Evolutionary conservation across 2,888 invertebrate genomes (phyloP).

Genomic region (Eulithis prunata): DNA sequence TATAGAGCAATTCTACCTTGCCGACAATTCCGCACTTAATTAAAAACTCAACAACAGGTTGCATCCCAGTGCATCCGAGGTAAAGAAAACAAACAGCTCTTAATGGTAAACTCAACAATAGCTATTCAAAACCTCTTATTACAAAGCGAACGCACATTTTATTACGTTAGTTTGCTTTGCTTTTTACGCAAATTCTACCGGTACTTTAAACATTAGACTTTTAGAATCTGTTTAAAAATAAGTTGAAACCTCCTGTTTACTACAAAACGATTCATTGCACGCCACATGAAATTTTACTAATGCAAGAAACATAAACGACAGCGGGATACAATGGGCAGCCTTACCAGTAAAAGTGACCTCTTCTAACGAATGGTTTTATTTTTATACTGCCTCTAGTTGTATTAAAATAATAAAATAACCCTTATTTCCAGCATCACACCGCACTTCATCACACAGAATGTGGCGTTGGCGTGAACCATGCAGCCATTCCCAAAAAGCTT

Average conservation of each 20-base stretch:
- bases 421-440: slow-evolving; percentile 5
- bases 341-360: no score
- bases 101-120: slow-evolving; percentile 40
- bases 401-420: slow-evolving; percentile 6
- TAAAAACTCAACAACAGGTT: slow-evolving; percentile 79
- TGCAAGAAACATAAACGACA: no score
- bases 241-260: no score
- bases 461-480: slow-evolving; percentile 22
- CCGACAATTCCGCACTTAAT: slow-evolving; percentile 63
- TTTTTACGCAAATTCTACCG: slow-evolving; percentile 1
- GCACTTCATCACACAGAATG: slow-evolving; percentile 18
- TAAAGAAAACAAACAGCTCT: slow-evolving; percentile 44
- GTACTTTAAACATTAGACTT: not conserved
- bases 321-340: no score
- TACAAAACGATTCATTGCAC: no score
- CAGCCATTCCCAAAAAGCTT: slow-evolving; percentile 24
- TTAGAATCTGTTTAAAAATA: no score
- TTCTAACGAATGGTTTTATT: no score
- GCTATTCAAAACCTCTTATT: slow-evolving; percentile 35
- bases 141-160: slow-evolving; percentile 28
- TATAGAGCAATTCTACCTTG: slow-evolving; percentile 49
- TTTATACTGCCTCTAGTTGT: not conserved
- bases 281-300: no score
- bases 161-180: slow-evolving; percentile 19
- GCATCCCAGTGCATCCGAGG: slow-evolving; percentile 52